Conservation (phyloP, 2,797 vertebrate genomes). For the Pterois miles region DNA sequence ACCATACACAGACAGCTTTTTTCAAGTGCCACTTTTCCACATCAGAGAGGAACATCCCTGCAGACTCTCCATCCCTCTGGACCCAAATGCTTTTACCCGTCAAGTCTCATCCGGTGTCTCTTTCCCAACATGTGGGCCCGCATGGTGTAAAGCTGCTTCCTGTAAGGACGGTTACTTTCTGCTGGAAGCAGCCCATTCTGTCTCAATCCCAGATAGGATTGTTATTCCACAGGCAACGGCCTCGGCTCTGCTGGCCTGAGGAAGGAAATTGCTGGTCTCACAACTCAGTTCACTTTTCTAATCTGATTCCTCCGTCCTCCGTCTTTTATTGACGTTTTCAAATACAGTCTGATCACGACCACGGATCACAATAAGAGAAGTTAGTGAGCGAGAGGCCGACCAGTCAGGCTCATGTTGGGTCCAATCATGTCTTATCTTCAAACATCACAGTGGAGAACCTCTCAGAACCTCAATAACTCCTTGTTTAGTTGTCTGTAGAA, state of each 20-base stretch:
- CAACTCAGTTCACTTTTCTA: slow-evolving; percentile 8
- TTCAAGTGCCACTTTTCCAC: slow-evolving; percentile 62
- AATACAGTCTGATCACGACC: background rate
- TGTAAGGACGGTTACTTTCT: slow-evolving; percentile 39
- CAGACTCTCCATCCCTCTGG: slow-evolving; percentile 25
- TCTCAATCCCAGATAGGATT: slow-evolving; percentile 40
- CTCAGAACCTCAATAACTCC: background rate
- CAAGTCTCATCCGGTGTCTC: slow-evolving; percentile 41
- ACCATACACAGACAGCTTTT: slow-evolving; percentile 39
- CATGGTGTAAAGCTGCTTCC: slow-evolving; percentile 22
- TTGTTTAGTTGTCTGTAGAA: background rate
- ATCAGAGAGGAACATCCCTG: slow-evolving; percentile 47
- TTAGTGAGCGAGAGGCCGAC: background rate
- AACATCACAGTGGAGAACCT: slow-evolving; percentile 1
- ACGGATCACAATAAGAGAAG: background rate
- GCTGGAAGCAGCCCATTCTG: slow-evolving; percentile 29
- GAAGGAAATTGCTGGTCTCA: slow-evolving; percentile 27
- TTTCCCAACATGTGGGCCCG: slow-evolving; percentile 9
- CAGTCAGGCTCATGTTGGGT: background rate
- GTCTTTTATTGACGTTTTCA: background rate
- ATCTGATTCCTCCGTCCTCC: background rate
- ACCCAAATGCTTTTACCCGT: slow-evolving; percentile 49
- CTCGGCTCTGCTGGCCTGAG: background rate
- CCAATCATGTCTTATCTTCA: background rate
- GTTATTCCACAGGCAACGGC: slow-evolving; percentile 38